phyloP scores from a whole-genome alignment of 2,113 vertebrate species.

The Grammomys dolichurus region DNA sequence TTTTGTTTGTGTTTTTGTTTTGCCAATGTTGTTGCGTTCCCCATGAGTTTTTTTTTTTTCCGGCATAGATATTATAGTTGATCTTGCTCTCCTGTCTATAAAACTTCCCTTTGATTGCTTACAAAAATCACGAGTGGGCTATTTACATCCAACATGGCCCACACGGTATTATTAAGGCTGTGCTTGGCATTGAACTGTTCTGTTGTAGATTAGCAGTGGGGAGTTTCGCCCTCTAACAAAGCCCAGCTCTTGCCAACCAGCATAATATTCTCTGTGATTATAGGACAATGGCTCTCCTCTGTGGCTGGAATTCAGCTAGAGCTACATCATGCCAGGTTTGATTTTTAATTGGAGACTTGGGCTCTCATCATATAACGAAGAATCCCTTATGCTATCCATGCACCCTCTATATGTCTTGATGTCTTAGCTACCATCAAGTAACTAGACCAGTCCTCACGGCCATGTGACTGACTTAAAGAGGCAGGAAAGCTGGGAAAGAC shows the following conservation, averaged over 20 bases:
- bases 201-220: slow-evolving; percentile 79
- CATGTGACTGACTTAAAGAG: not conserved
- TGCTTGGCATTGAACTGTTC: slow-evolving; percentile 83
- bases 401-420: slow-evolving; percentile 65
- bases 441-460: slow-evolving; percentile 17
- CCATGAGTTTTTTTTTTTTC: slow-evolving; percentile 67
- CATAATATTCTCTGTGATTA: slow-evolving; percentile 78
- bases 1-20: slow-evolving; percentile 7
- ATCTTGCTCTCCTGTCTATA: slow-evolving; percentile 78
- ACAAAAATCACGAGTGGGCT: slow-evolving; percentile 85
- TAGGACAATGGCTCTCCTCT: slow-evolving; percentile 80
- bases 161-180: slow-evolving; percentile 81
- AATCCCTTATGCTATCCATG: slow-evolving; percentile 60
- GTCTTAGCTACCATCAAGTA: slow-evolving; percentile 57
- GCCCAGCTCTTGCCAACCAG: slow-evolving; percentile 83
- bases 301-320: slow-evolving; percentile 64
- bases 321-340: slow-evolving; percentile 68
- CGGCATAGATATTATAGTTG: slow-evolving; percentile 76
- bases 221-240: slow-evolving; percentile 69
- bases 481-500: not conserved
- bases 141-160: slow-evolving; percentile 84
- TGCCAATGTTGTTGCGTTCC: slow-evolving; percentile 70
- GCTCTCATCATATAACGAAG: slow-evolving; percentile 63
- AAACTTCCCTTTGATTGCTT: slow-evolving; percentile 82
- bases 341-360: slow-evolving; percentile 76